Conservation (phyloP, 2,797 vertebrate genomes). For the Hybognathus amarus region DNA sequence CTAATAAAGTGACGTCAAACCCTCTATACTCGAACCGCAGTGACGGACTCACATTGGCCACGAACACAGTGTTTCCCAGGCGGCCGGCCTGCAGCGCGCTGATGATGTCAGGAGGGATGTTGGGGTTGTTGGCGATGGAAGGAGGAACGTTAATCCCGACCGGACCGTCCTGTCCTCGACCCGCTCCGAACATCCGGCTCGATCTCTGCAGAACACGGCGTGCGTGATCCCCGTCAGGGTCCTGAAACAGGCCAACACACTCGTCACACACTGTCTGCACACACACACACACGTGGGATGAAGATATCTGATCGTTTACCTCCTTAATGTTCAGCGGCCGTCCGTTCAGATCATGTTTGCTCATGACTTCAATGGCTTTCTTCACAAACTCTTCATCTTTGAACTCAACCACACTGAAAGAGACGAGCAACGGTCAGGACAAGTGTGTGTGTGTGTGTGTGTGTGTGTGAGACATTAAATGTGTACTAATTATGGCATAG, state of each 20-base stretch:
- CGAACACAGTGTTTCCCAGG: conserved; percentile 94
- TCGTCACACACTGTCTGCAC: background rate
- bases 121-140: conserved; percentile 96
- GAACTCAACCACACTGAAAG: conserved; percentile 94
- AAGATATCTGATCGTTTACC: conserved; percentile 68
- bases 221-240: conserved; percentile 95
- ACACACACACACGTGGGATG: background rate
- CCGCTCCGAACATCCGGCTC: conserved; percentile 84
- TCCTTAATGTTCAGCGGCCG: conserved; percentile 97
- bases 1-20: too few species aligned
- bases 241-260: conserved; percentile 74
- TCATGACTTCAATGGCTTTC: conserved; percentile 95
- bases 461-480: too few species aligned
- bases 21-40: background rate
- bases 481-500: too few species aligned
- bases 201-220: conserved; percentile 90
- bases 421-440: conserved; percentile 11
- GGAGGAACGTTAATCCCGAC: conserved; percentile 90
- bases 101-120: conserved; percentile 95
- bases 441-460: background rate
- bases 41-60: conserved; percentile 89
- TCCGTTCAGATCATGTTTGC: conserved; percentile 94
- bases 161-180: conserved; percentile 86
- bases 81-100: conserved; percentile 91
- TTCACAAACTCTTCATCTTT: conserved; percentile 99